These are phyloP conservation scores for Protodeltote pygarga DNA, from an alignment of 2,888 invertebrate species.

Conservation along the genomic window DNA sequence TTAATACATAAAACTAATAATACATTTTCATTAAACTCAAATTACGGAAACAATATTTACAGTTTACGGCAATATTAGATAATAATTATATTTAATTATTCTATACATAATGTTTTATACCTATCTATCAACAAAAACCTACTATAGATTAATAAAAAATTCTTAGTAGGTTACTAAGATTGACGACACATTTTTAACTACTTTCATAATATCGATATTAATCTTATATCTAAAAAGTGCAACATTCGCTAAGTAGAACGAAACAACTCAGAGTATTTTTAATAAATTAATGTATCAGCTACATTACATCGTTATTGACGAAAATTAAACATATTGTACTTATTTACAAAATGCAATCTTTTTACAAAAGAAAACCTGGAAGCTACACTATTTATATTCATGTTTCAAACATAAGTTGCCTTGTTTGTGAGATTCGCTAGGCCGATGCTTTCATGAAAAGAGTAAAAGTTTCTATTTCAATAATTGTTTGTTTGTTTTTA, in stretches of 20 bases:
- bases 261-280: constrained; percentile 80
- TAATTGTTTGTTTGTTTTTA: constrained; percentile 21
- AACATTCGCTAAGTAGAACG: constrained; percentile 83
- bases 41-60: constrained; percentile 85
- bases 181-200: constrained; percentile 82
- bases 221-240: constrained; percentile 82
- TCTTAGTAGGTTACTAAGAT: constrained; percentile 80
- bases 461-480: constrained; percentile 31
- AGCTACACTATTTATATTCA: constrained; percentile 52
- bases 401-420: constrained; percentile 41
- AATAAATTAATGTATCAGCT: constrained; percentile 82
- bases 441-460: constrained; percentile 35
- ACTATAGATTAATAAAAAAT: constrained; percentile 74
- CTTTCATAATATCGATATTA: constrained; percentile 78
- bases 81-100: constrained; percentile 68
- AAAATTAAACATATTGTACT: constrained; percentile 73
- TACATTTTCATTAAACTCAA: constrained; percentile 82
- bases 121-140: constrained; percentile 85
- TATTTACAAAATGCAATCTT: constrained; percentile 85
- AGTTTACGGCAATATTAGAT: constrained; percentile 73
- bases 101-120: constrained; percentile 82
- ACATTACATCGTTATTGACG: constrained; percentile 67
- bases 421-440: constrained; percentile 33
- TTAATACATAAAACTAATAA: constrained; percentile 78
- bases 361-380: constrained; percentile 65